Percentiles rank a stretch among this genome's conserved stretches.
Conservation (phyloP, 2,113 vertebrate genomes). For the Plotosus lineatus region DNA sequence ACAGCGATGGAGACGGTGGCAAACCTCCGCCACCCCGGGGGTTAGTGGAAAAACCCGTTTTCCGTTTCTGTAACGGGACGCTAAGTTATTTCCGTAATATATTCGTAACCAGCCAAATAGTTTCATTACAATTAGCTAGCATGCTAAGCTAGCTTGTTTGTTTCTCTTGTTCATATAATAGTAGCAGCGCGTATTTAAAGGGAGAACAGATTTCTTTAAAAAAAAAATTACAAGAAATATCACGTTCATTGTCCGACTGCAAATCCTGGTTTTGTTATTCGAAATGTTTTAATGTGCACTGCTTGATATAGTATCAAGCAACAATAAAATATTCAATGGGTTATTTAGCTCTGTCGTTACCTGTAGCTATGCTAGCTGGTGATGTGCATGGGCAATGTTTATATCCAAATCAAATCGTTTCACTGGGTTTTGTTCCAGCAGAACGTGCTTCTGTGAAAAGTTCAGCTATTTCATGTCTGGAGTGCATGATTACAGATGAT, state of each 20-base stretch:
- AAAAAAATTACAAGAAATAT: neutral
- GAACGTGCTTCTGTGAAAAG: neutral
- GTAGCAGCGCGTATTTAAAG: neutral
- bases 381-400: neutral
- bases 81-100: neutral
- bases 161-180: slow-evolving; percentile 11
- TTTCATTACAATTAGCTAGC: slow-evolving; percentile 22
- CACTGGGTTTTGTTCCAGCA: neutral
- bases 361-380: slow-evolving; percentile 28
- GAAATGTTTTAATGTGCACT: neutral
- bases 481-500: too few relatives aligned
- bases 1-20: slow-evolving; percentile 79
- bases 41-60: slow-evolving; percentile 59
- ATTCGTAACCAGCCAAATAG: neutral
- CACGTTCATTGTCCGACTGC: neutral
- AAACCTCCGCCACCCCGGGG: slow-evolving; percentile 73
- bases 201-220: neutral
- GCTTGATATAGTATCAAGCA: neutral
- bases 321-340: neutral
- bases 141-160: slow-evolving; percentile 30
- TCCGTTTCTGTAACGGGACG: neutral
- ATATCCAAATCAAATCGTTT: neutral
- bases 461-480: neutral
- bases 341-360: neutral
- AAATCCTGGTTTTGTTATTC: neutral